Conservation (phyloP, 2,797 vertebrate genomes). For the Rousettus madagascariensis region DNA sequence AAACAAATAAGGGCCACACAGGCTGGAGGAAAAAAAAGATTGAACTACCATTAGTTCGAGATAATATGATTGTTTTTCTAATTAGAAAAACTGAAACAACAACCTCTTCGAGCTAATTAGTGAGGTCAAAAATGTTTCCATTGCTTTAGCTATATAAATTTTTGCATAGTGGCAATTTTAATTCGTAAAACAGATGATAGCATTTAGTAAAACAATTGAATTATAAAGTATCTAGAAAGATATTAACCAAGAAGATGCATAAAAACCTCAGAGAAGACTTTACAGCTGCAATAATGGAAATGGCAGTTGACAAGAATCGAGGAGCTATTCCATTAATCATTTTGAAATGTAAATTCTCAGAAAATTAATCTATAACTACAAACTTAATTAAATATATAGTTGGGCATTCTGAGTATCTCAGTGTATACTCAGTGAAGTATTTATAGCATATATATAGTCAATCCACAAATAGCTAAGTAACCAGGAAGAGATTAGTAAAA, state of each 20-base stretch:
- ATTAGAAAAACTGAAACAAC: background rate
- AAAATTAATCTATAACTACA: background rate
- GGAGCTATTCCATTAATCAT: background rate
- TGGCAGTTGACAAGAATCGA: background rate
- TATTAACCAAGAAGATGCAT: background rate
- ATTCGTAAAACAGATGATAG: background rate
- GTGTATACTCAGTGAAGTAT: background rate
- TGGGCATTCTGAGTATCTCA: background rate
- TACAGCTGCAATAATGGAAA: background rate
- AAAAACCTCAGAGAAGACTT: background rate
- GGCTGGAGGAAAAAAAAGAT: background rate
- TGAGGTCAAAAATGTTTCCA: background rate
- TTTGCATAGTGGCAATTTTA: background rate
- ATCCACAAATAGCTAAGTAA: background rate
- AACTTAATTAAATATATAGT: background rate
- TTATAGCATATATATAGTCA: background rate
- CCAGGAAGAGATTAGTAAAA: background rate
- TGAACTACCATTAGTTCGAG: background rate
- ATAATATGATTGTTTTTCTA: background rate
- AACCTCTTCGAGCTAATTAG: background rate
- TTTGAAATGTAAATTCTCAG: background rate
- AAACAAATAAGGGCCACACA: background rate
- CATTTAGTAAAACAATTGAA: background rate
- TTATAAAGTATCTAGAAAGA: background rate
- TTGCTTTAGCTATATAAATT: background rate